Conservation (phyloP, 2,888 invertebrate species). For the Pilophorus perplexus region DNA sequence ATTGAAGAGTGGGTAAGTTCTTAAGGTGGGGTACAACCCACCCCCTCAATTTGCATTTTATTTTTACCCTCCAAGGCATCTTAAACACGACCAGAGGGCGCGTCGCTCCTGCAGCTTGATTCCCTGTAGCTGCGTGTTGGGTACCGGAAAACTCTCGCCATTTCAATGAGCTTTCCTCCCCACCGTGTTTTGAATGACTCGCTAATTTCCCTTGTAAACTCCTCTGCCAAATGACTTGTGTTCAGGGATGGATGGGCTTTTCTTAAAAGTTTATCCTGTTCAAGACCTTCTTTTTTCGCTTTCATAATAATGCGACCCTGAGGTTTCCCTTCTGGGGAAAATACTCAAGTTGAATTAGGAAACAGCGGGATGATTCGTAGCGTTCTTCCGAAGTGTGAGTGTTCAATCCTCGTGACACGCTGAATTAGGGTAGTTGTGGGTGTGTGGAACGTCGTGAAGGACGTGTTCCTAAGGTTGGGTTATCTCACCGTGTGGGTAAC, state of each 20-base stretch:
- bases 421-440: no score
- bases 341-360: no score
- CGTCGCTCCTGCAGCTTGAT: no score
- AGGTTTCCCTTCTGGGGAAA: neutral
- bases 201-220: conserved; percentile 6
- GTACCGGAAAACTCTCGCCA: no score
- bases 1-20: no score
- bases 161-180: no score
- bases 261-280: neutral
- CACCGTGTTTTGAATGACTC: neutral
- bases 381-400: neutral
- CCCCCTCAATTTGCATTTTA: conserved; percentile 40
- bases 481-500: neutral
- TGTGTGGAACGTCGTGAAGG: no score
- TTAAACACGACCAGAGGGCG: no score
- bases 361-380: neutral
- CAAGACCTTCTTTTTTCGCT: conserved; percentile 1
- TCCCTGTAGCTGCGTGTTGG: no score
- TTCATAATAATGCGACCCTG: neutral
- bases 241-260: no score
- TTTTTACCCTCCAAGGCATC: conserved; percentile 14
- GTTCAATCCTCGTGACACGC: neutral
- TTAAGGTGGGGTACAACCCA: conserved; percentile 2
- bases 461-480: no score
- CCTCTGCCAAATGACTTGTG: neutral